These are phyloP conservation scores for Caradrina kadenii DNA, from an alignment of 2,888 invertebrate genomes.

Conservation along the genomic window DNA sequence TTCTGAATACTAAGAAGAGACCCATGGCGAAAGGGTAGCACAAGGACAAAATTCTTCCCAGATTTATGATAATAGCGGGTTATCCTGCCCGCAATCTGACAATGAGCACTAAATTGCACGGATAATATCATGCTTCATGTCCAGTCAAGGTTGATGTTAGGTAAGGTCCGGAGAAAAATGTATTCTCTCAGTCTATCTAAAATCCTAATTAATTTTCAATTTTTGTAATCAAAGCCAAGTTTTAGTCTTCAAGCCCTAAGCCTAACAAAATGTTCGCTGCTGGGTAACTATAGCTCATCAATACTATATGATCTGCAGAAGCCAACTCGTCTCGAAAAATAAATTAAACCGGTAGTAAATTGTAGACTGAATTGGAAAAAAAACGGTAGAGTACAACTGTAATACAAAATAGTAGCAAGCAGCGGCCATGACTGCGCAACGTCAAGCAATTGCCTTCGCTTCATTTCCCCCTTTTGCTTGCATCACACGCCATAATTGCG, in stretches of 20 bases:
- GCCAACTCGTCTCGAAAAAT: constrained; percentile 1
- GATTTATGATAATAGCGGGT: neutral
- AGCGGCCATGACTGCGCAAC: constrained; percentile 53
- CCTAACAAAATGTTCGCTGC: neutral
- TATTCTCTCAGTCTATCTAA: neutral
- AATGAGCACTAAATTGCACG: neutral
- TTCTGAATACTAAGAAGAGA: neutral
- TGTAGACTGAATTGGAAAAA: neutral
- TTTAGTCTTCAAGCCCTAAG: constrained; percentile 26
- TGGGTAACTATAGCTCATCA: neutral
- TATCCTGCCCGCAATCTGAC: neutral
- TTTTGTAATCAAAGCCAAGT: constrained; percentile 18
- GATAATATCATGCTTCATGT: neutral
- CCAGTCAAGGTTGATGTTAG: constrained; percentile 3
- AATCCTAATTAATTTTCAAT: constrained; percentile 9
- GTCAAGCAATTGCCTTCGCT: constrained; percentile 51
- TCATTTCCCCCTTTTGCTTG: constrained; percentile 55
- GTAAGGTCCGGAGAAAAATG: neutral
- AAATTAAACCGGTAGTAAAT: constrained; percentile 27
- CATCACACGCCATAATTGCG: constrained; percentile 46
- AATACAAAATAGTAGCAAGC: constrained; percentile 23
- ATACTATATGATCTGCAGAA: constrained; percentile 4
- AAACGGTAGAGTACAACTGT: constrained; percentile 13
- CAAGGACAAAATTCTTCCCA: neutral
- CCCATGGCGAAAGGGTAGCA: neutral